phyloP scores from a whole-genome alignment of 2,888 invertebrate species.

The Polyommatus iphigenia region DNA sequence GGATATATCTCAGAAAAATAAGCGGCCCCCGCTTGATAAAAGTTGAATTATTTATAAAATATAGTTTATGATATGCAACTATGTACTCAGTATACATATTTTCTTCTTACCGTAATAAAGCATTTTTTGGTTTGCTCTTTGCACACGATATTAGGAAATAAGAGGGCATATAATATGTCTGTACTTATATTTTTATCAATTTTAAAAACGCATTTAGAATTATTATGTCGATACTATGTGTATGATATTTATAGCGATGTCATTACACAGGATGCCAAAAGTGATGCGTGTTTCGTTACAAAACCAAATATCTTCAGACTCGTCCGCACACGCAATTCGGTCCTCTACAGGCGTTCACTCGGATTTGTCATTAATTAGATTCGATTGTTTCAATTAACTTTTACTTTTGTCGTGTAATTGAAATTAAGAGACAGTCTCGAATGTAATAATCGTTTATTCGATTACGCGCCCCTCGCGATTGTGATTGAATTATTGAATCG shows the following conservation, averaged over 20 bases:
- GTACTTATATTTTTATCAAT: too few species aligned
- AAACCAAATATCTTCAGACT: not conserved
- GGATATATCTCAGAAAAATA: too few species aligned
- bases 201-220: not conserved
- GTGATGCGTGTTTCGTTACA: not conserved
- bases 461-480: not conserved
- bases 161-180: too few species aligned
- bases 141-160: too few species aligned
- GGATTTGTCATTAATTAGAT: constrained; percentile 11
- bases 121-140: too few species aligned
- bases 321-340: not conserved
- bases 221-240: not conserved
- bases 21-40: too few species aligned
- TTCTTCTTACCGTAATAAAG: too few species aligned
- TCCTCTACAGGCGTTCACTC: not conserved
- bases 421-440: not conserved
- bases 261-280: not conserved
- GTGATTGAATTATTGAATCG: constrained; percentile 20
- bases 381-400: constrained; percentile 6
- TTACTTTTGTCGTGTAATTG: not conserved
- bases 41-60: too few species aligned
- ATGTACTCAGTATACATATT: too few species aligned
- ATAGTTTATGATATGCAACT: too few species aligned
- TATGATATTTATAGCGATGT: not conserved
- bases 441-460: constrained; percentile 22